Conservation (phyloP, 2,888 invertebrate genomes). For the Philereme vetulata region DNA sequence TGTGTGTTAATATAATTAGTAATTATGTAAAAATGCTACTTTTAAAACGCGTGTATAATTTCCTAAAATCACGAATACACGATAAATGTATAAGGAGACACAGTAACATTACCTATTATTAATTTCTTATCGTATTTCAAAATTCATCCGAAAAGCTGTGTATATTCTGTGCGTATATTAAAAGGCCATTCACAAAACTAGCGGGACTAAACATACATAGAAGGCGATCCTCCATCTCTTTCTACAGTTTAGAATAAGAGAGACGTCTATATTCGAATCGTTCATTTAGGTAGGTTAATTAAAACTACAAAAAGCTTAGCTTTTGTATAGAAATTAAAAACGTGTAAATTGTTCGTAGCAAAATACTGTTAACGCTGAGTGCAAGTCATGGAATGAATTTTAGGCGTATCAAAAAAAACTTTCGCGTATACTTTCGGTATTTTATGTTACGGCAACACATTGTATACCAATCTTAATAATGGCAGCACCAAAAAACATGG, state of each 20-base stretch:
- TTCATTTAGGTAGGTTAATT: slow-evolving; percentile 18
- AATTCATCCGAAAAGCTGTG: slow-evolving; percentile 47
- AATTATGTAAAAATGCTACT: slow-evolving; percentile 60
- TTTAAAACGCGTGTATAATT: slow-evolving; percentile 60
- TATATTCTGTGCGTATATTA: slow-evolving; percentile 51
- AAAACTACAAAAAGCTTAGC: slow-evolving; percentile 59
- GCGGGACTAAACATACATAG: slow-evolving; percentile 45
- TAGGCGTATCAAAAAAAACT: slow-evolving; percentile 65
- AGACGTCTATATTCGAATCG: slow-evolving; percentile 24
- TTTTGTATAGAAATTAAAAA: slow-evolving; percentile 59
- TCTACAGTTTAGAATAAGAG: slow-evolving; percentile 27
- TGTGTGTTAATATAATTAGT: slow-evolving; percentile 44
- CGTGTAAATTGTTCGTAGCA: slow-evolving; percentile 69
- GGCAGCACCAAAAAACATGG: slow-evolving; percentile 28
- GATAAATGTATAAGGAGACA: slow-evolving; percentile 52
- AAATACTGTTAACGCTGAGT: slow-evolving; percentile 67
- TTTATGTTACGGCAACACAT: slow-evolving; percentile 9
- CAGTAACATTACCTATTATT: slow-evolving; percentile 40
- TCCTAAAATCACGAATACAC: slow-evolving; percentile 41
- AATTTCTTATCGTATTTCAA: slow-evolving; percentile 43
- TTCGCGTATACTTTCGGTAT: slow-evolving; percentile 42
- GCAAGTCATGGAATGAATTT: slow-evolving; percentile 69
- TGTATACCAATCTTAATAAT: slow-evolving; percentile 11
- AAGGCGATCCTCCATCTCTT: slow-evolving; percentile 28
- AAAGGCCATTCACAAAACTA: slow-evolving; percentile 48